Base-by-base conservation (phyloP, 2,797 vertebrate species). In the Paguma larvata region DNA sequence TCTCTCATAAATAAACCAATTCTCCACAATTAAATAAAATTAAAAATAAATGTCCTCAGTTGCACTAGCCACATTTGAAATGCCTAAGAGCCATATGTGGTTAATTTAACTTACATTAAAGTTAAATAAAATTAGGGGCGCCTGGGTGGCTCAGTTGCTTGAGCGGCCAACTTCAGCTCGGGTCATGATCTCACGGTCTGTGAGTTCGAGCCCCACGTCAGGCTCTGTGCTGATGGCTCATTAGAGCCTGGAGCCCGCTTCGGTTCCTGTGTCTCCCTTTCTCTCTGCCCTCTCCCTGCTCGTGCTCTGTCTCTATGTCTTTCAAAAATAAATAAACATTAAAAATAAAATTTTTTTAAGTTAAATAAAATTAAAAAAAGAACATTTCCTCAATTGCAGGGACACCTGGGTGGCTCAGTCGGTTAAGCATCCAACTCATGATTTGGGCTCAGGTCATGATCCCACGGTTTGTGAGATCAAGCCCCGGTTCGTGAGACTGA, bases 31-130 rank as follows among this genome's bases (percentile, higher is more conserved):
- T 83, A 95, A 89, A 82, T 51, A 75, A 44, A 86, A 83, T 32
- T n/a, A 32, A 86, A 88, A 75, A 79, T 73, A 32, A 19, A 79
- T 91, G 84, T 93, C 19, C 41, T 89, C 73, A 67, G 25, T 89
- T 86, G 14, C 21, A 75, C 48, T 73, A 88, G 53, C 15, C 23
- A 46, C 89, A 90, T 89, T 93, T 91, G 56, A 93, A 56, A 21
- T 73, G 38, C 32, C 93, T 59, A 56, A 51, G 32, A 84, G 30
- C 21, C 73, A 96, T 23, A 68, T 44, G 13, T 77, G 16, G n/a
- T 80, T 97, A 65, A 79, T 73, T 89, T 92, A 75, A 90, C 21
- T 63, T 85, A 87, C 75, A 83, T 67, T 21, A 79, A 63, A 91
- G 84, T 94, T 80, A 89, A 91, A 85, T 62, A 85, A 38, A 38